Conservation (phyloP, 1,140 invertebrate species). For the Drosophila busckii region DNA sequence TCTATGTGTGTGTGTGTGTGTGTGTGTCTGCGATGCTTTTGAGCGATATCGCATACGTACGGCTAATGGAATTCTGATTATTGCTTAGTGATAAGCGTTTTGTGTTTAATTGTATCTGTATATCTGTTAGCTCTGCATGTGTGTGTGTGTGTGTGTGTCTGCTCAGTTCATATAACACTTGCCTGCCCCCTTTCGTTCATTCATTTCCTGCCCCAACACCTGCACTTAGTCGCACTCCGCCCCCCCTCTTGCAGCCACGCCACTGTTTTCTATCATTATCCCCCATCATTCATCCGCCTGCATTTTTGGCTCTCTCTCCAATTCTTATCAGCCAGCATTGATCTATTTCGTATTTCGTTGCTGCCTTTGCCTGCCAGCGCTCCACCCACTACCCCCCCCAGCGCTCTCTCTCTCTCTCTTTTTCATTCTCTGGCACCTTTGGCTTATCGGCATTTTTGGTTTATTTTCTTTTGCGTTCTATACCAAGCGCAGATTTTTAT, state of each 20-base stretch:
- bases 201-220: conserved; percentile 39
- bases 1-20: conserved; percentile 40
- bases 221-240: too few species aligned
- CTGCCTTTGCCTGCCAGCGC: conserved; percentile 3
- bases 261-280: too few species aligned
- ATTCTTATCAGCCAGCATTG: conserved; percentile 7
- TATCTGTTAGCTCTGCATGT: conserved; percentile 61
- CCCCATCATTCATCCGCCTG: too few species aligned
- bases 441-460: conserved; percentile 61
- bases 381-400: background rate
- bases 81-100: conserved; percentile 78
- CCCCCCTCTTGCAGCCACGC: too few species aligned
- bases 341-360: too few species aligned
- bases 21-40: conserved; percentile 68
- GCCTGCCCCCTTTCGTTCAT: background rate
- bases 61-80: conserved; percentile 79
- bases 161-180: conserved; percentile 9
- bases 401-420: conserved; percentile 10
- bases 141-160: background rate
- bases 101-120: conserved; percentile 79
- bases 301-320: too few species aligned
- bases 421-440: conserved; percentile 25
- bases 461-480: conserved; percentile 72
- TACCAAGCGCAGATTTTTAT: conserved; percentile 47
- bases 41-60: conserved; percentile 75